These are phyloP conservation scores for Eupleurogrammus muticus DNA, from an alignment of 2,797 vertebrate genomes.

Conservation along the genomic window DNA sequence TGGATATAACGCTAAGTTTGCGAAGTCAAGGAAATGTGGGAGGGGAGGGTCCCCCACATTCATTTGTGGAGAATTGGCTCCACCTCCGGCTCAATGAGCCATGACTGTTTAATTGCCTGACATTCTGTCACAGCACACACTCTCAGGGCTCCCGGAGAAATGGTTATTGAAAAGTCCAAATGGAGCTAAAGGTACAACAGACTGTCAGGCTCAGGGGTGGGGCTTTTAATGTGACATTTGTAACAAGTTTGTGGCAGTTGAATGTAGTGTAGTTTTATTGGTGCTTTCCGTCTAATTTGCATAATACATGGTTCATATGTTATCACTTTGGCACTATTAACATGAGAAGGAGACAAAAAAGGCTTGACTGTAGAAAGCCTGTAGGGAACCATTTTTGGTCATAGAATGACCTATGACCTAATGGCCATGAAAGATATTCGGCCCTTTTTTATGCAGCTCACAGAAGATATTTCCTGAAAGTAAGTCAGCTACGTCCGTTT, in stretches of 20 bases:
- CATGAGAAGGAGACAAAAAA: constrained; percentile 34
- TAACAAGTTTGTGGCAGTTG: constrained; percentile 61
- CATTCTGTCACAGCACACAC: constrained; percentile 81
- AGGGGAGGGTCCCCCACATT: constrained; percentile 23
- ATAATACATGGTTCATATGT: constrained; percentile 39
- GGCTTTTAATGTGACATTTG: constrained; percentile 79
- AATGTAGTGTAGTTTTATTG: constrained; percentile 60
- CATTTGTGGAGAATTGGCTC: constrained; percentile 68
- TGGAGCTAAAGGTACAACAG: constrained; percentile 74
- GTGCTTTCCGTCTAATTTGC: constrained; percentile 44
- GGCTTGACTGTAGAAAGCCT: constrained; percentile 31
- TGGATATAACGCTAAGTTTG: constrained; percentile 60
- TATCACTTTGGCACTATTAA: constrained; percentile 34
- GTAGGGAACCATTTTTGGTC: constrained; percentile 39
- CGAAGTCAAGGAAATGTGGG: constrained; percentile 57
- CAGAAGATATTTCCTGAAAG: neutral
- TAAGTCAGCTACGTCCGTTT: neutral
- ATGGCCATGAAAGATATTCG: constrained; percentile 1
- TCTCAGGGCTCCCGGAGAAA: constrained; percentile 72
- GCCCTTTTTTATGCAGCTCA: neutral
- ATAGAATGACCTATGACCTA: constrained; percentile 26
- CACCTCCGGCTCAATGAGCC: constrained; percentile 82
- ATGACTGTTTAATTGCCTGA: constrained; percentile 84
- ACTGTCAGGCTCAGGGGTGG: constrained; percentile 62
- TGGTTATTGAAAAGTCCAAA: constrained; percentile 79